phyloP scores from a whole-genome alignment of 35 echinoderm and acorn worm species.

The Stichopus chloronotus region DNA sequence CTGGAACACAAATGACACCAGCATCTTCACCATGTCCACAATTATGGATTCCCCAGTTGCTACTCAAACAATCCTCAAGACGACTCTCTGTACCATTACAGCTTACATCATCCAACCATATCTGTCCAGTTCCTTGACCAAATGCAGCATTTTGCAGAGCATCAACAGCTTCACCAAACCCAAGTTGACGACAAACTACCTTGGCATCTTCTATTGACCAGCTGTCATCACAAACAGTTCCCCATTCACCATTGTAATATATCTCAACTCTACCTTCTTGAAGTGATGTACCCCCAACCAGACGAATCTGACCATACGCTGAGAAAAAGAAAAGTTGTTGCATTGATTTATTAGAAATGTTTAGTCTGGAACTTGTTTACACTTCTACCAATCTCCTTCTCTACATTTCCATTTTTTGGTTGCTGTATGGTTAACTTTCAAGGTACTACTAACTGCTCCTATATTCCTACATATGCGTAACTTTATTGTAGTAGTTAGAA shows the following conservation, averaged over 20 bases:
- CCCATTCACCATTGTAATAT: constrained; percentile 31
- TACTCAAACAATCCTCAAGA: not conserved
- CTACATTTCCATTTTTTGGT: too few species aligned
- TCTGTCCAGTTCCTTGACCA: constrained; percentile 3
- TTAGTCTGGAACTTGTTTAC: too few species aligned
- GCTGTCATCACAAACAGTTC: constrained; percentile 49
- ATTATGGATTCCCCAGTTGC: not conserved
- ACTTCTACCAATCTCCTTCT: too few species aligned
- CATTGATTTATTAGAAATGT: too few species aligned
- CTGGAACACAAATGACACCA: not conserved
- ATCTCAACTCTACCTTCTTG: constrained; percentile 62
- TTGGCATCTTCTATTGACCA: not conserved
- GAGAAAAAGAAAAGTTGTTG: too few species aligned
- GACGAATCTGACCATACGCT: constrained; percentile 6
- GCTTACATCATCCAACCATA: constrained; percentile 1
- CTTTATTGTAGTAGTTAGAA: too few species aligned
- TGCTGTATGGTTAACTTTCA: too few species aligned
- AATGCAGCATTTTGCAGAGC: not conserved
- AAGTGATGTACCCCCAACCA: constrained; percentile 26
- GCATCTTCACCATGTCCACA: constrained; percentile 35
- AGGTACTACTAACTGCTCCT: too few species aligned
- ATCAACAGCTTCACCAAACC: not conserved
- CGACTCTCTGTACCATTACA: constrained; percentile 3
- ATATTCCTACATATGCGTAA: too few species aligned
- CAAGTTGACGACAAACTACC: constrained; percentile 28